Base-by-base conservation (phyloP, 2,888 invertebrate genomes). In the Hemaris fuciformis region DNA sequence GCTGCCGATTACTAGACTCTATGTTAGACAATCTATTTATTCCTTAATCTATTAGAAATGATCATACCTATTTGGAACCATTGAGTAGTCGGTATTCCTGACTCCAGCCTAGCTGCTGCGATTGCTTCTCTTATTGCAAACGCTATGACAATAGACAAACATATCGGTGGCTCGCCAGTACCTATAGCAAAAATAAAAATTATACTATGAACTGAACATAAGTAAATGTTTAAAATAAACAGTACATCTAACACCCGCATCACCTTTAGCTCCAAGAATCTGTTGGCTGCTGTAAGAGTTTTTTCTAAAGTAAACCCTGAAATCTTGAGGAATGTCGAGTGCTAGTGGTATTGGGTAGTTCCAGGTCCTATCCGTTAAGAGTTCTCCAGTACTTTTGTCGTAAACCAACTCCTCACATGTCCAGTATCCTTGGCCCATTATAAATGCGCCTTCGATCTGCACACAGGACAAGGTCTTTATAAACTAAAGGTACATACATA, bases 341-440 rank as follows among this genome's bases (percentile, higher is more conserved):
- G 94, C 94, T 5, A 95, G 94, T 0, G 96, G 96, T 0, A 95
- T 94, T 73, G 95, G 94, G 76, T 97, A 97, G 67, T 94, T 94
- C 97, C 97, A 97, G 3, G 97, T 96, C 46, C 96, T 93, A 71
- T 95, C 93, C 0, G 96, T 96, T 2, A 95, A 84, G 1, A 96
- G 79, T 73, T 94, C 93, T 0, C 97, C 97, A 0, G 94, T 94
- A 8, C 87, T 74, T 0, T 91, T 86, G 66, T 95, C 94, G 64
- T 94, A 95, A 0, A 95, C 88, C 43, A 96, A 77, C 64, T 95
- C 93, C 77, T 97, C 97, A 1, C 90, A 93, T 0, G 96, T 95
- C 94, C 95, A 96, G 74, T 95, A 96, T 1, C 98, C 97, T 1
- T 90, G 76, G 46, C 93, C 96, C 96, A 96, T 96, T 2, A 95